Evolutionary conservation across 2,888 invertebrate species (phyloP).

Genomic region (Chaitophorus viminalis): DNA sequence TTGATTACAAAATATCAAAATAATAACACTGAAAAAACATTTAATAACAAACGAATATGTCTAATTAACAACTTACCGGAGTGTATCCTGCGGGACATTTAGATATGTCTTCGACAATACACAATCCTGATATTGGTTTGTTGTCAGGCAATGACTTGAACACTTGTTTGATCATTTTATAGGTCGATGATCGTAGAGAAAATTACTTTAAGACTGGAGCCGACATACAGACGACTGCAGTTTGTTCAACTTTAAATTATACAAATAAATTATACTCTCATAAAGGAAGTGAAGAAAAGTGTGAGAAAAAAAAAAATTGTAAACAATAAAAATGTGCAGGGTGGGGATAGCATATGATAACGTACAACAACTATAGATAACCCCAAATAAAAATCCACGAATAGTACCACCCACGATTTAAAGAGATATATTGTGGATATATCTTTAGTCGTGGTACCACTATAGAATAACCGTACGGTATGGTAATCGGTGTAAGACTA

Average conservation of each 20-base stretch:
- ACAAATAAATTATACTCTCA: background rate
- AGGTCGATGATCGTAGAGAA: background rate
- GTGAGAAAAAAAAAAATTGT: background rate
- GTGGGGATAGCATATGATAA: background rate
- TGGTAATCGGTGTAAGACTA: no score
- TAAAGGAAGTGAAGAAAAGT: background rate
- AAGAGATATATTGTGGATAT: no score
- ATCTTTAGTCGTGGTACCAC: no score
- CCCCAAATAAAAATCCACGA: background rate
- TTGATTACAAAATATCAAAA: no score
- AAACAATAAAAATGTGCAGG: background rate
- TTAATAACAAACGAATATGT: no score
- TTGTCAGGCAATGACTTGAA: slow-evolving; percentile 78
- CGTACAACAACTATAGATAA: background rate
- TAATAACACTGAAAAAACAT: no score
- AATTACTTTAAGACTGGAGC: background rate
- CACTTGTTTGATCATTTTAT: slow-evolving; percentile 65
- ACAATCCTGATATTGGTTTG: slow-evolving; percentile 74
- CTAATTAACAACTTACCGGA: slow-evolving; percentile 69
- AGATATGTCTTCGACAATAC: slow-evolving; percentile 73
- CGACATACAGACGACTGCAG: background rate
- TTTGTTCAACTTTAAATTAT: background rate
- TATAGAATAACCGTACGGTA: no score
- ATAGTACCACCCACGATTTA: no score
- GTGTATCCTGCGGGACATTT: slow-evolving; percentile 74